These are phyloP conservation scores for Leucania comma DNA, from an alignment of 2,888 invertebrate species.

Conservation along the genomic window DNA sequence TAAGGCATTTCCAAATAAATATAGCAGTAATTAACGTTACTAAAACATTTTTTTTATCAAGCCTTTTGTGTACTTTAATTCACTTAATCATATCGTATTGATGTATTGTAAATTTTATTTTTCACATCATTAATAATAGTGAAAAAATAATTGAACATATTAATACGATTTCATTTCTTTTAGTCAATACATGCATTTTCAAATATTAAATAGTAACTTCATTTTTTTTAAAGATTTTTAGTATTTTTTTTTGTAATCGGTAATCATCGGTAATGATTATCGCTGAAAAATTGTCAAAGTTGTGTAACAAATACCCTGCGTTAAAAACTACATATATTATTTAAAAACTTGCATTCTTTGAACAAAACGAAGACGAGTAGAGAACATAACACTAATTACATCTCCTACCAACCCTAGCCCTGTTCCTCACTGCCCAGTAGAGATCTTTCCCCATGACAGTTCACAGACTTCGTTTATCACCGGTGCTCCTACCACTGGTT, in stretches of 20 bases:
- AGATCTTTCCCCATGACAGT: constrained; percentile 81
- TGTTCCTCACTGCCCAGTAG: constrained; percentile 69
- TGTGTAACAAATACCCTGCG: not conserved
- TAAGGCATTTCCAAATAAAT: too few relatives aligned
- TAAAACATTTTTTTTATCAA: too few relatives aligned
- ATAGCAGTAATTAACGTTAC: too few relatives aligned
- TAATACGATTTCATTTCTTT: too few relatives aligned
- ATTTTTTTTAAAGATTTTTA: not conserved
- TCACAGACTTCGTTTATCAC: constrained; percentile 78
- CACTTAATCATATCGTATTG: too few relatives aligned
- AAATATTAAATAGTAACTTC: too few relatives aligned
- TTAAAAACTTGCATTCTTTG: not conserved
- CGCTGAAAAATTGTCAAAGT: not conserved
- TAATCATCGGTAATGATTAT: not conserved
- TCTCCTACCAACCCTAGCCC: constrained; percentile 64
- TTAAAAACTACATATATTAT: not conserved
- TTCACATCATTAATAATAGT: too few relatives aligned
- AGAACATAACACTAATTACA: not conserved
- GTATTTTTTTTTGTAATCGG: not conserved
- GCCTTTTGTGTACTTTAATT: too few relatives aligned
- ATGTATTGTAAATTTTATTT: too few relatives aligned
- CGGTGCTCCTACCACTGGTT: constrained; percentile 80
- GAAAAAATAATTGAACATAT: too few relatives aligned
- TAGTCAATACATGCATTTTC: too few relatives aligned
- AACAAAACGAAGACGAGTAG: not conserved